Base-by-base conservation (phyloP, 2,888 invertebrate genomes). In the Nomada lathburiana region DNA sequence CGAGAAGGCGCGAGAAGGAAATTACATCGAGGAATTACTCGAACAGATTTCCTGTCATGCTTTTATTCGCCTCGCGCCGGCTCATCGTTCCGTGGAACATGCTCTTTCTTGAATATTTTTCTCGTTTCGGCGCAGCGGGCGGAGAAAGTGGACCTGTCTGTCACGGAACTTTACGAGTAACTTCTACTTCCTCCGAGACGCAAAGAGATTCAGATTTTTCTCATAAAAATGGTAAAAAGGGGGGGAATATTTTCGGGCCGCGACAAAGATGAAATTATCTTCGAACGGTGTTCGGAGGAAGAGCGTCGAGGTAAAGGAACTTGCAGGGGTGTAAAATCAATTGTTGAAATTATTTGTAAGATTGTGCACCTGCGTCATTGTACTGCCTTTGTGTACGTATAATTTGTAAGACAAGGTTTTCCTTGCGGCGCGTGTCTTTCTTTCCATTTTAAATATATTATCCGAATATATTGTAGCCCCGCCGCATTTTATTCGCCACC, bases 11-110 rank as follows among this genome's bases (percentile, higher is more conserved):
- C 50, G 42, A 60, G 42, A 20, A 50, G 77, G 62, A 82, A 81
- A 76, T 82, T 82, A 76, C 82, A 72, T 82, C 50, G 82, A 82
- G 42, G 55, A 59, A 82, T 82, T 82, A 82, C 76, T 76, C 64
- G 36, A 69, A 68, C 63, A 72, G 82, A 82, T 82, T 82, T 82
- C 76, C 80, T 68, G 78, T 78, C 80, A 26, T 57, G 67, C 78
- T 77, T 74, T 67, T 62, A 50, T 29, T 18, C 55, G 20, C 67
- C 13, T 2, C 68, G 9, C 26, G 36, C 52, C 18, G n/a, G 5
- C 23, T 11, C 64, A 26, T 60, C 71, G 47, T 67, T 67, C 55
- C 57, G 13, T 3, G 44, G 26, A 26, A 36, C 50, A 63, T 63
- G 55, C 36, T 20, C 53, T 11, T 26, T 36, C 20, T 9, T 55